A percentile compares a stretch with the other conserved stretches of the same genome.
phyloP scores from a whole-genome alignment of 1,140 invertebrate genomes.

The Drosophila serrata region DNA sequence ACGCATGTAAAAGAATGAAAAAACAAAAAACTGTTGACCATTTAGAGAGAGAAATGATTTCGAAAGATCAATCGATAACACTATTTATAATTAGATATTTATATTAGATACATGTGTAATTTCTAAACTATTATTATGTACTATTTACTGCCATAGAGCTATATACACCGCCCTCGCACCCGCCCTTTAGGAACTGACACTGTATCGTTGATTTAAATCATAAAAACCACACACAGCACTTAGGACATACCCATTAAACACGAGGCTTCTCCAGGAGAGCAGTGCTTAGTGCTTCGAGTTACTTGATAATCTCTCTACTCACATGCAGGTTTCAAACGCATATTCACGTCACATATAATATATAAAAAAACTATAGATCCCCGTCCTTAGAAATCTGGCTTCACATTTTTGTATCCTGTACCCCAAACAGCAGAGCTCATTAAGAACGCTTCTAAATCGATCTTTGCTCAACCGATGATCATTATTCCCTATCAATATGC shows the following conservation, averaged over 20 bases:
- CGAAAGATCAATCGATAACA: conserved; percentile 58
- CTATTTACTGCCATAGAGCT: conserved; percentile 82
- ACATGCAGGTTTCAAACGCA: conserved; percentile 55
- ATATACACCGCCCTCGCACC: conserved; percentile 45
- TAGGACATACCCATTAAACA: conserved; percentile 25
- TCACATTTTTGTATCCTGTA: conserved; percentile 40
- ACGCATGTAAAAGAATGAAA: conserved; percentile 32
- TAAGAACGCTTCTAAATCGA: neutral
- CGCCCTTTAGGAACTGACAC: conserved; percentile 29
- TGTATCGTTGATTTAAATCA: conserved; percentile 23
- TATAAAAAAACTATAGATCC: conserved; percentile 22
- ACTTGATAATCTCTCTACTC: conserved; percentile 41
- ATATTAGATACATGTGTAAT: conserved; percentile 71
- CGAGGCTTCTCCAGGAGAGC: conserved; percentile 43
- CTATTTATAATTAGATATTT: conserved; percentile 74
- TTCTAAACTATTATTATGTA: conserved; percentile 73
- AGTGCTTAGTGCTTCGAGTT: conserved; percentile 36
- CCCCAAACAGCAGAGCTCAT: neutral
- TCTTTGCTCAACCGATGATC: neutral
- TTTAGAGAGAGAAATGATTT: conserved; percentile 55
- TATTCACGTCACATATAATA: conserved; percentile 10
- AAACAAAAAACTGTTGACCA: conserved; percentile 65
- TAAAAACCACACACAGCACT: conserved; percentile 5
- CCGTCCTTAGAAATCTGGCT: conserved; percentile 6
- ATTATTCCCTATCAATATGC: too few species aligned